These are phyloP conservation scores for Oreamnos americanus DNA, from an alignment of 2,113 vertebrate species.

Conservation along the genomic window DNA sequence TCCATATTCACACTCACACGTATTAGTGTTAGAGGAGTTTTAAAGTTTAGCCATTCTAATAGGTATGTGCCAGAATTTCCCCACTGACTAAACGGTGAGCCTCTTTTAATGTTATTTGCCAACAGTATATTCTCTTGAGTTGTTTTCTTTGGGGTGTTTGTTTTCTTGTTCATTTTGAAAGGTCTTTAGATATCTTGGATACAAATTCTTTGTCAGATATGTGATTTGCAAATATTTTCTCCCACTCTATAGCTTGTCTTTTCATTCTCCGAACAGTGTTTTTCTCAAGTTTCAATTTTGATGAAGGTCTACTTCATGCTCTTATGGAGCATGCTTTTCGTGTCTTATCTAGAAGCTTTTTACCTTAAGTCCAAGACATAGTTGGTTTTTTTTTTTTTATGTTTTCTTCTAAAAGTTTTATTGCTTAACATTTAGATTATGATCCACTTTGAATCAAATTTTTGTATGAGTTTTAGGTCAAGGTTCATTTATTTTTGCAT, in stretches of 20 bases:
- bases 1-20: background rate
- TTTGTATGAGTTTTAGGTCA: background rate
- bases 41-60: background rate
- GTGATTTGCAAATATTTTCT: background rate
- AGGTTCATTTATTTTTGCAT: slow-evolving; percentile 19
- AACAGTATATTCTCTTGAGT: background rate
- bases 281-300: background rate
- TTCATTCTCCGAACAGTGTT: background rate
- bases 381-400: background rate
- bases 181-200: background rate
- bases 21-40: background rate
- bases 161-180: background rate
- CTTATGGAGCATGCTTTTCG: background rate
- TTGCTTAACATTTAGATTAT: background rate
- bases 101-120: background rate
- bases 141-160: background rate
- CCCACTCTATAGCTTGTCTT: background rate
- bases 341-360: background rate
- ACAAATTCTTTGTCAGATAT: background rate
- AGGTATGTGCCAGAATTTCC: background rate
- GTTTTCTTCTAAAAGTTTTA: slow-evolving; percentile 11
- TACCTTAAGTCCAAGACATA: background rate
- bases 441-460: background rate
- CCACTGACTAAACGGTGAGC: background rate
- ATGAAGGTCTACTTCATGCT: background rate